Evolutionary conservation across 2,113 vertebrate species (phyloP), one percentile per base, ranked within the genome.

Genomic region (Oryzias woworae): DNA sequence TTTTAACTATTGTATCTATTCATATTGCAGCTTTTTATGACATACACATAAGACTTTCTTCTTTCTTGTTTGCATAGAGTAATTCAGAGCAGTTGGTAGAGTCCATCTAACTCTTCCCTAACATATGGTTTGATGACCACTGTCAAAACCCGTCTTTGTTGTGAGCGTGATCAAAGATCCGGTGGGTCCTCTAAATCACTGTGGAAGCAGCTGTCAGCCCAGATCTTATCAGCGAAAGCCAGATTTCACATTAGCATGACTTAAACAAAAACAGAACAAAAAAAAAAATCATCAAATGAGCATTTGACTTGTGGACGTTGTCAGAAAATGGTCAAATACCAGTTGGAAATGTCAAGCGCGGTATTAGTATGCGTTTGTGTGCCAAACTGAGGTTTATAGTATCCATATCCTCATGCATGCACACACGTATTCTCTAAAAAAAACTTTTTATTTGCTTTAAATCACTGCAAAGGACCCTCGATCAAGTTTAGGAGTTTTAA

Each of bases 31-130:
- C 78, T 78, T 86, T 36, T 78, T 63, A 61, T 65, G 31, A 89
- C 85, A 90, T 87, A 93, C 88, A 88, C 86, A 74, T 85, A 87
- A 92, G 87, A 90, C 61, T 91, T 88, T 90, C 91, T 93, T 89
- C 53, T 50, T 46, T 88, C 88, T 45, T 28, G 42, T 69, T 26
- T 89, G 88, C 90, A 85, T 81, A 87, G 69, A 82, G 89, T 83
- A 89, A 77, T 72, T 82, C n/a, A 7, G 85, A 92, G 91, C 90
- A 91, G 87, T 90, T 91, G 91, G 80, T 66, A 89, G 90, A 88
- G 91, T 61, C 62, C 49, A 49, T 78, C 66, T 90, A 86, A 83
- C 90, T 54, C 55, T 58, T 44, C 26, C 56, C 56, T 48, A 44
- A 74, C 69, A 24, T 62, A 54, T 61, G 73, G 66, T 72, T 64